Base-by-base conservation (phyloP, 2,797 vertebrate species). In the Phrynocephalus forsythii region DNA sequence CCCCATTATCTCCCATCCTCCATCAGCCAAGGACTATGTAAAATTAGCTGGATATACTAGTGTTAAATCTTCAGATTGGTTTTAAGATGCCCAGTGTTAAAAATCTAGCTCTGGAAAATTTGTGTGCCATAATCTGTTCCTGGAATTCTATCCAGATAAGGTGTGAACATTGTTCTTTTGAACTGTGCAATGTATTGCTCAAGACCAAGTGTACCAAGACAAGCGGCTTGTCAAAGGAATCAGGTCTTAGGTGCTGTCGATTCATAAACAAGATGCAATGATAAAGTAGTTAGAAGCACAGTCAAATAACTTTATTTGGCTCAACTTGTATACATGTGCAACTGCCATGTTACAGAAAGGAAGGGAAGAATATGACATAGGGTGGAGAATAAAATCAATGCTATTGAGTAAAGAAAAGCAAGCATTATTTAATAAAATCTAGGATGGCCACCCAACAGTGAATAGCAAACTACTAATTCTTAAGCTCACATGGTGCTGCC, bases 81-180 rank as follows among this genome's bases (percentile, higher is more conserved):
- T 89, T 11, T 69, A 85, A 69, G 79, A 75, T 78, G 33, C 83
- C 48, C 60, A 89, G 84, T 88, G 69, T 66, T 82, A 26, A 67
- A 24, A 38, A 85, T 8, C 4, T 48, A 67, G 38, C 78, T 85
- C 83, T 66, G 56, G 67, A 85, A 24, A 77, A 69, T 68, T 75
- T 73, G 69, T 52, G 69, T 75, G 50, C 28, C 22, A 79, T 84
- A 80, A 84, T 79, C 87, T 67, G 56, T 88, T 88, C 87, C 83
- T 88, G 87, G 77, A 88, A 75, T 44, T 81, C n/a, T 33, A 88
- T 81, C 83, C 69, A 88, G 69, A 75, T 66, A 85, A 75, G 87
- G 83, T n/a, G 69, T 84, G 72, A 73, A 75, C 56, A 52, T 71
- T 84, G 78, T 68, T 44, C 56, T 84, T 76, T 67, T 69, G 66